Percentiles rank a stretch among this genome's conserved stretches.
These are phyloP conservation scores for Ophiothrix spiculata DNA, from an alignment of 35 echinoderm and acorn worm species.

Conservation along the genomic window DNA sequence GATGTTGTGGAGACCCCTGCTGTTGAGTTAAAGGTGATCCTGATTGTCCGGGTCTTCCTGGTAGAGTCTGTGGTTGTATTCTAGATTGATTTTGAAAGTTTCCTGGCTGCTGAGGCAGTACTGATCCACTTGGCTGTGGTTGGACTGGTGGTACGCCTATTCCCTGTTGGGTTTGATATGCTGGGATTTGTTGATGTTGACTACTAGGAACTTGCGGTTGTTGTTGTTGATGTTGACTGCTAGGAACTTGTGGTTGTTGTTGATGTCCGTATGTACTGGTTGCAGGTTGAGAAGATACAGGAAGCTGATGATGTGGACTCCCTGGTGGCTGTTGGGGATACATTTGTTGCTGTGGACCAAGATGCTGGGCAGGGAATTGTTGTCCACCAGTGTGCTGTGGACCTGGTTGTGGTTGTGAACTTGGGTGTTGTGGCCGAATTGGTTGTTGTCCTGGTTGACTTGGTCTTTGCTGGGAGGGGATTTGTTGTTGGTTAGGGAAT, in stretches of 20 bases:
- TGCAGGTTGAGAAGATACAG: not conserved
- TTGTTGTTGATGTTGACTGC: not conserved
- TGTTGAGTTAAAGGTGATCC: not conserved
- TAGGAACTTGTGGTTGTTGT: not conserved
- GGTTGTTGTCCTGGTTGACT: not conserved
- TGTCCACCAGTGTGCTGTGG: not conserved
- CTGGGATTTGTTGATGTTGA: not conserved
- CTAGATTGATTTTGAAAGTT: no score
- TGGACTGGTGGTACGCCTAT: no score
- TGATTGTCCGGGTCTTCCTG: not conserved
- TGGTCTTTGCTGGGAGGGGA: not conserved
- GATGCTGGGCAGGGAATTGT: not conserved
- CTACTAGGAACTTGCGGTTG: not conserved
- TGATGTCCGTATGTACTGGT: not conserved
- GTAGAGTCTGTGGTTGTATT: not conserved
- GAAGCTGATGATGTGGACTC: not conserved
- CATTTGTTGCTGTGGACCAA: not conserved
- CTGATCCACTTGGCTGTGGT: no score
- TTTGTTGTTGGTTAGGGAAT: not conserved
- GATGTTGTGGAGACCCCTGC: slow-evolving; percentile 5
- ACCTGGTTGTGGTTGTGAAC: not conserved
- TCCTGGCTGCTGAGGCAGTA: no score
- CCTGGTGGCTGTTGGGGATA: not conserved
- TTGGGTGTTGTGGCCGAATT: not conserved
- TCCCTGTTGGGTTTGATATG: not conserved